Evolutionary conservation across 2,797 vertebrate species (phyloP).

Genomic region (Leucoraja ocellata): DNA sequence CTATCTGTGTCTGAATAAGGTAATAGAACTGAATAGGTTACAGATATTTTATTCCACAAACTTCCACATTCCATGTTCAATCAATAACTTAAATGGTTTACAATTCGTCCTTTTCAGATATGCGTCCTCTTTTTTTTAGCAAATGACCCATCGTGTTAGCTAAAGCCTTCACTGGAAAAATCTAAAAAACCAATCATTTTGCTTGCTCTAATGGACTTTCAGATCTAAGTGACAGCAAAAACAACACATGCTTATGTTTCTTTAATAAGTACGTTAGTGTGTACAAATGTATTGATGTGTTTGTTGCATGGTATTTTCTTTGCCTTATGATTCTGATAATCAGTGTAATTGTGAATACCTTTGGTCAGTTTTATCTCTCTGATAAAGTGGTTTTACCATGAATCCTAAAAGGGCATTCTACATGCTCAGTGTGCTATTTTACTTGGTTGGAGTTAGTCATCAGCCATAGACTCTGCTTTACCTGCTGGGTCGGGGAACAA

Average conservation of each 20-base stretch:
- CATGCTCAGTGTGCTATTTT: neutral
- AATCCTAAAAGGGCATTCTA: neutral
- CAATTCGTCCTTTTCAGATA: neutral
- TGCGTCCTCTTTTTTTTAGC: neutral
- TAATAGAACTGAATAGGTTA: neutral
- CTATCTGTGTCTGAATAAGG: neutral
- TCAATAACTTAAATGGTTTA: neutral
- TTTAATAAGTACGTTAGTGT: neutral
- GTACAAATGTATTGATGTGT: neutral
- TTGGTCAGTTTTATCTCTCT: neutral
- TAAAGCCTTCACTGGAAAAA: neutral
- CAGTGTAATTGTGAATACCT: neutral
- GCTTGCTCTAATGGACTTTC: neutral
- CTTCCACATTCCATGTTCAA: neutral
- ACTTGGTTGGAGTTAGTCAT: conserved; percentile 19
- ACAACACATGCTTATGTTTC: neutral
- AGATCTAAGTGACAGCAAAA: neutral
- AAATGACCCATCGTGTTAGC: neutral
- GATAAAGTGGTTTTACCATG: neutral
- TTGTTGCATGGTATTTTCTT: neutral
- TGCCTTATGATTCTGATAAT: neutral
- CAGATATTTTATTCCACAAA: neutral
- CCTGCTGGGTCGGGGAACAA: neutral
- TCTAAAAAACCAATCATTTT: neutral
- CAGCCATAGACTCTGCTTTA: conserved; percentile 12